Conservation (phyloP, 1,140 invertebrate genomes). For the Magallana angulata region DNA sequence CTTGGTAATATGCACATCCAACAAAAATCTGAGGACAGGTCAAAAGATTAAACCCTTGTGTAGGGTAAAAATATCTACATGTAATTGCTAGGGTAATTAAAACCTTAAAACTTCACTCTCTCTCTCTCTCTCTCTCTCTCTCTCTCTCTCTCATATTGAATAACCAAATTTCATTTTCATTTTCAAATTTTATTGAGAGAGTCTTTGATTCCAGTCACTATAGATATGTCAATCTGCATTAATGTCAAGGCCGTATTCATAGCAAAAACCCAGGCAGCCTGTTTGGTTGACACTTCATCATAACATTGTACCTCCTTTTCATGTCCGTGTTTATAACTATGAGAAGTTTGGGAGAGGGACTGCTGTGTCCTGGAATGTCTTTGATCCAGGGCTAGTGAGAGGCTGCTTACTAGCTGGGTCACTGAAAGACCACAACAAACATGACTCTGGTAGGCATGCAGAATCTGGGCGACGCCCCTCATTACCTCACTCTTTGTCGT, state of each 20-base stretch:
- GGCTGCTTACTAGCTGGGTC: background rate
- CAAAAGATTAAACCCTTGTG: too few species aligned
- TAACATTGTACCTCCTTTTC: background rate
- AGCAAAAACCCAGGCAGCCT: background rate
- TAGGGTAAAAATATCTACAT: too few species aligned
- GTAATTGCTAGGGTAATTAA: background rate
- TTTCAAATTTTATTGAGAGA: constrained; percentile 4
- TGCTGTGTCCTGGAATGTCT: background rate
- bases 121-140: background rate
- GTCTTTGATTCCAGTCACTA: background rate
- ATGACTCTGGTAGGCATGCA: background rate
- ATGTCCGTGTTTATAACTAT: background rate
- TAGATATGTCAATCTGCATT: background rate
- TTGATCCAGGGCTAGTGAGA: background rate
- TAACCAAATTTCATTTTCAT: background rate
- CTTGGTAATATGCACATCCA: too few species aligned
- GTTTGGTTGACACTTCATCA: background rate
- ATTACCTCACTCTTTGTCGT: background rate
- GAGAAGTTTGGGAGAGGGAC: background rate
- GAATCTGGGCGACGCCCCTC: background rate
- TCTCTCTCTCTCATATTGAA: background rate
- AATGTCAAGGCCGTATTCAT: background rate
- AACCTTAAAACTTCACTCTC: background rate
- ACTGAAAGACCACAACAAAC: background rate
- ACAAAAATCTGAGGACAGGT: too few species aligned